phyloP scores from a whole-genome alignment of 2,797 vertebrate species.

The Melanotaenia trifasciata region DNA sequence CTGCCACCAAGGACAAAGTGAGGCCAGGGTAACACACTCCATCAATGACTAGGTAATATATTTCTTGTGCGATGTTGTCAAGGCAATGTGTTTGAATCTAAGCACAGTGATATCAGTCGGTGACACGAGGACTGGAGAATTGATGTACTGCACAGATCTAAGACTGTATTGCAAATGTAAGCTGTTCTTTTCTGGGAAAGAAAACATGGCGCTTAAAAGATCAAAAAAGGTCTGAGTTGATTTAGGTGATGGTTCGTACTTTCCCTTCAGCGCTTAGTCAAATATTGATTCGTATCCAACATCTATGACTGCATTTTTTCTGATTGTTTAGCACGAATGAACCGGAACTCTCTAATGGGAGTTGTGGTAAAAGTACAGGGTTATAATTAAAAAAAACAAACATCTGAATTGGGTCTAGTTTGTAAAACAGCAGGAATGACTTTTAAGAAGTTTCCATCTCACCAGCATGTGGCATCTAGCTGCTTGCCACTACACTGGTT shows the following conservation, averaged over 20 bases:
- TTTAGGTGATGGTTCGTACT: slow-evolving; percentile 26
- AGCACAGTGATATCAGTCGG: slow-evolving; percentile 50
- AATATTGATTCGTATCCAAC: slow-evolving; percentile 21
- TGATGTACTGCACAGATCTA: slow-evolving; percentile 40
- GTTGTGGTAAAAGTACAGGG: background rate
- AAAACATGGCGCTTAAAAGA: slow-evolving; percentile 38
- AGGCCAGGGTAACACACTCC: slow-evolving; percentile 54
- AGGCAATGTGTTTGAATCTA: slow-evolving; percentile 59
- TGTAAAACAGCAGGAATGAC: background rate
- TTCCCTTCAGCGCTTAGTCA: slow-evolving; percentile 30
- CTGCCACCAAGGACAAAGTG: slow-evolving; percentile 71
- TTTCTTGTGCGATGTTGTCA: slow-evolving; percentile 64
- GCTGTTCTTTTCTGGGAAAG: slow-evolving; percentile 13
- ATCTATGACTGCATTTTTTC: slow-evolving; percentile 16
- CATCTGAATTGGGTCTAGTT: background rate
- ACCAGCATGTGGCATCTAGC: slow-evolving; percentile 20
- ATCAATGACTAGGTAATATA: slow-evolving; percentile 61
- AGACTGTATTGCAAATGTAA: slow-evolving; percentile 43
- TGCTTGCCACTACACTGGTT: slow-evolving; percentile 37
- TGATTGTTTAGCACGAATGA: slow-evolving; percentile 1
- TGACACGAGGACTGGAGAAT: slow-evolving; percentile 25
- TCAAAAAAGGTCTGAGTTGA: slow-evolving; percentile 14
- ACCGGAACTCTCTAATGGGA: background rate
- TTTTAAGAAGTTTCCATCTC: background rate
- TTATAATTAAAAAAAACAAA: background rate